These are phyloP conservation scores for Damaliscus lunatus DNA, from an alignment of 2,113 vertebrate species.

Conservation along the genomic window DNA sequence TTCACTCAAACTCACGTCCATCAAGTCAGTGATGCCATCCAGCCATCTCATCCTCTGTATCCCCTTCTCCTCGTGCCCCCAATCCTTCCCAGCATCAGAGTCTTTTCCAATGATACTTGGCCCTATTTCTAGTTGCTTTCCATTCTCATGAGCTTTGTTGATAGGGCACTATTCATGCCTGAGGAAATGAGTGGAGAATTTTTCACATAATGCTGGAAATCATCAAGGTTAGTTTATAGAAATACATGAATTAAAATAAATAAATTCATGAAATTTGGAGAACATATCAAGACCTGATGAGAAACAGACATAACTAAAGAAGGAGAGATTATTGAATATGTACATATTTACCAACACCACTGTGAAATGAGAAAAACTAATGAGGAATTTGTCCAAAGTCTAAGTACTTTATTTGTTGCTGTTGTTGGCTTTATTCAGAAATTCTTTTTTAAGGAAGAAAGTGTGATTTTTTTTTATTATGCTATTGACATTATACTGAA, in stretches of 20 bases:
- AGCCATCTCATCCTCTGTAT: too few species aligned
- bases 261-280: not conserved
- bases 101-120: not conserved
- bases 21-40: accelerated
- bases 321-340: not conserved
- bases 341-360: not conserved
- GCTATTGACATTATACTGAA: not conserved
- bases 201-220: not conserved
- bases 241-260: not conserved
- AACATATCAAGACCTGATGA: not conserved
- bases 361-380: not conserved
- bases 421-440: not conserved
- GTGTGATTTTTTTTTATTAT: not conserved
- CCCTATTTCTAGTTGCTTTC: not conserved
- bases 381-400: not conserved
- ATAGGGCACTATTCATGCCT: not conserved
- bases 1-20: too few species aligned
- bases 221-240: not conserved
- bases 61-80: too few species aligned
- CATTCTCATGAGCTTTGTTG: not conserved
- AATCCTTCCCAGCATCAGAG: too few species aligned
- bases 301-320: not conserved
- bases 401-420: not conserved
- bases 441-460: not conserved
- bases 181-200: not conserved